Conservation (phyloP, 2,888 invertebrate genomes). For the Drosophila niveifrons region DNA sequence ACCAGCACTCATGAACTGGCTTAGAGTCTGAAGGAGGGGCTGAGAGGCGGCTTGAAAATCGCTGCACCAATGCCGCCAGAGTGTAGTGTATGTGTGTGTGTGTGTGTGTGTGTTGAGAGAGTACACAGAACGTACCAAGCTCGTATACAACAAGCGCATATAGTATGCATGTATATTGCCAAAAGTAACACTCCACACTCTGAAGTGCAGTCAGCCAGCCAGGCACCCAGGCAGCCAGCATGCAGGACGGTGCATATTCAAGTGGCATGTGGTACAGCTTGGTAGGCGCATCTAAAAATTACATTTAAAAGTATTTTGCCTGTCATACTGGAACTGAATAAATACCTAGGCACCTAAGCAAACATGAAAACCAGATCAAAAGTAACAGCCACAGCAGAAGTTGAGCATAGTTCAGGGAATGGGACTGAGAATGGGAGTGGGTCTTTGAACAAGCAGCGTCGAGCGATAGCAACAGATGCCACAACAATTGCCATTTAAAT, state of each 20-base stretch:
- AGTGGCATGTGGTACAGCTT: constrained; percentile 37
- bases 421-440: not conserved
- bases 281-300: constrained; percentile 71
- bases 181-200: constrained; percentile 75
- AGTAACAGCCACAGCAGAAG: constrained; percentile 32
- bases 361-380: constrained; percentile 69
- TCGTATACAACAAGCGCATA: constrained; percentile 12
- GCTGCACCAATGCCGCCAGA: constrained; percentile 16
- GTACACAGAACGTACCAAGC: constrained; percentile 18
- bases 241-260: constrained; percentile 58
- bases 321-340: constrained; percentile 52
- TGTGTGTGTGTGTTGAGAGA: constrained; percentile 17
- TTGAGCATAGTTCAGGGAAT: not conserved
- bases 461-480: constrained; percentile 72
- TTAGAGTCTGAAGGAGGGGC: constrained; percentile 36
- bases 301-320: constrained; percentile 76
- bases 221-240: not conserved
- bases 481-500: constrained; percentile 68
- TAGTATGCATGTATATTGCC: constrained; percentile 52
- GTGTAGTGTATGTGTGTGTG: constrained; percentile 23
- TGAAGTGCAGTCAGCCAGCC: constrained; percentile 44
- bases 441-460: not conserved
- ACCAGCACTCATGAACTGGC: constrained; percentile 61
- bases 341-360: constrained; percentile 50
- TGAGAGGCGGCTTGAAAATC: constrained; percentile 39